A percentile compares a stretch with the other conserved stretches of the same genome.
Evolutionary conservation across 2,797 vertebrate genomes (phyloP).

Genomic region (Peromyscus aztecus): DNA sequence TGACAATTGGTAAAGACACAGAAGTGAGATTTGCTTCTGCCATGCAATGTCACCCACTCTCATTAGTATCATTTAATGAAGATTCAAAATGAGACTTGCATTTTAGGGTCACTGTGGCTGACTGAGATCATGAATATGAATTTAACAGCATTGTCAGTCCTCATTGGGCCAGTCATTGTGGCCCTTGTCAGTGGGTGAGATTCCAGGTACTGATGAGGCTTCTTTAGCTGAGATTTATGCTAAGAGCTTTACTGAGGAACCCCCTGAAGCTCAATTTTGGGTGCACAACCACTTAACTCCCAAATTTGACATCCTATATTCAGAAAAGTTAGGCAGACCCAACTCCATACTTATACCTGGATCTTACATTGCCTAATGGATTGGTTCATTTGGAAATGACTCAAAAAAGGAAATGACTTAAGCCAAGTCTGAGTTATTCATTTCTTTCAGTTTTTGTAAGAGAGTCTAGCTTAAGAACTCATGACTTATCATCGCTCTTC

Average conservation of each 20-base stretch:
- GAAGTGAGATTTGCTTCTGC: neutral
- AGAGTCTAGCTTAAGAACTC: neutral
- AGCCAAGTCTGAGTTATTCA: neutral
- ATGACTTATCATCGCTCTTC: neutral
- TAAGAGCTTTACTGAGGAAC: neutral
- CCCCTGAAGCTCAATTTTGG: neutral
- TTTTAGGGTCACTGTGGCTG: neutral
- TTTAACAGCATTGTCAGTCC: rapidly evolving
- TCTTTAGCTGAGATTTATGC: neutral
- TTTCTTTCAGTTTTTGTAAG: neutral
- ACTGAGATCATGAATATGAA: neutral
- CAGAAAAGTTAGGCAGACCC: neutral
- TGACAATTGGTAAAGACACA: neutral
- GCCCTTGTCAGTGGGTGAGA: no score
- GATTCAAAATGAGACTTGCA: neutral
- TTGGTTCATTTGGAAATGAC: constrained; percentile 12
- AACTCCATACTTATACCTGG: neutral
- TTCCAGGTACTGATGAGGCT: neutral
- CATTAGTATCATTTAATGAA: neutral
- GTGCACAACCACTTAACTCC: neutral
- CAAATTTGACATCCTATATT: neutral
- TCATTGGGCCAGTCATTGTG: neutral
- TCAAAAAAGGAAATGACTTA: neutral
- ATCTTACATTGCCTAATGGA: neutral
- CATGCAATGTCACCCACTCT: neutral